Base-by-base conservation (phyloP, 2,797 vertebrate genomes). In the Apogon talboti region DNA sequence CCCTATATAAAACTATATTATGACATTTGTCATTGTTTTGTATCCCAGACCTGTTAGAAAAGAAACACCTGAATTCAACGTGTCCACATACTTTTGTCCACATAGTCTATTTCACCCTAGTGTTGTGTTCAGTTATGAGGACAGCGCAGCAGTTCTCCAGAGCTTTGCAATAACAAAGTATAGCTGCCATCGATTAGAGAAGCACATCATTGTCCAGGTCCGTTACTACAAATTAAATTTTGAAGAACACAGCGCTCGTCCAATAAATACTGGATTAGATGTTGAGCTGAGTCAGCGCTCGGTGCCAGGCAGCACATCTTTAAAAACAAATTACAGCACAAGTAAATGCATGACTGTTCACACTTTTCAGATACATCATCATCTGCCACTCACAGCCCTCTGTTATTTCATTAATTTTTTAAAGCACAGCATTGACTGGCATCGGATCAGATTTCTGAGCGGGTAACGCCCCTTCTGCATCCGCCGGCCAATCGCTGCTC, bases 191-290 rank as follows among this genome's bases (percentile, higher is more conserved):
- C 45, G 19, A 41, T 56, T 59, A 13, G 40, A 42, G n/a, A 49
- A 5, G 15, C 28, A 16, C n/a, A 48, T 69, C 60, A 42, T 3
- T 35, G 47, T 15, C 63, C 4, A 57, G n/a, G 40, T 42, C 52
- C 33, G 60, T 60, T 12, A 46, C 0, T n/a, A 51, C 24, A 67
- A 69, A 67, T 57, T 5, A 24, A 35, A 76, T 68, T 81, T n/a
- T 65, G 37, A 45, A 47, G 19, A 61, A 38, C 24, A 35, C 24
- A 14, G 7, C 30, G 37, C 48, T 69, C 49, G 38, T 58, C 47
- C 44, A 33, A 74, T 69, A 66, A 63, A 71, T 54, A 61, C 16
- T 66, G 16, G n/a, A 79, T 66, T 48, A 45, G 37, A 19, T 54
- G 42, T 3, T 46, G 51, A 58, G 28, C 47, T 18, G 42, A 83